Base-by-base conservation (phyloP, 2,888 invertebrate genomes). In the Drosophila parthenogenetica region DNA sequence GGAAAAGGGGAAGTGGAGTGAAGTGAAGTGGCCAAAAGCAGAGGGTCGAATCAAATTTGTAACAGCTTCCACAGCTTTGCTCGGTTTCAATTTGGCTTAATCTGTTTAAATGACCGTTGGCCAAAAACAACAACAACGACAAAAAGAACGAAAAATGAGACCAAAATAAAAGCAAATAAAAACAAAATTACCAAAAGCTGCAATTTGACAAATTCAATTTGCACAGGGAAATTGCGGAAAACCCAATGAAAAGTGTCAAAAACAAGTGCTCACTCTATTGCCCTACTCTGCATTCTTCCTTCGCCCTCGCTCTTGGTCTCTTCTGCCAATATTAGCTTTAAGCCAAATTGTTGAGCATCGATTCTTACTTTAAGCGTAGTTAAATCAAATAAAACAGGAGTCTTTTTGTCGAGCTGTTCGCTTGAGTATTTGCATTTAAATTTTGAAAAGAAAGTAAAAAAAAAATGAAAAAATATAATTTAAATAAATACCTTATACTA, bases 21-120 rank as follows among this genome's bases (percentile, higher is more conserved):
- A 19, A 17, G 14, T 37, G 59, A 25, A 37, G 16, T 53, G 66
- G 48, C 37, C 37, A 45, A 40, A 53, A 39, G 39, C 46, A 17
- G 51, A 55, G 77, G 58, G 70, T 54, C 66, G 46, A 70, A 70
- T 60, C 39, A 77, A 77, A 77, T 74, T 77, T 71, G 62, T 69
- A 65, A 64, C 78, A 68, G 78, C 65, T 78, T 78, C 61, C 61
- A 48, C 63, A 63, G 70, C 67, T 73, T 75, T 70, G 66, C 59
- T 62, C 67, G 61, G 22, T 85, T 82, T 78, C 85, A 85, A 85
- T 82, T 82, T 82, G 78, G 64, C 67, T 80, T 80, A 82, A 85
- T 82, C 82, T 82, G 72, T 80, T 79, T 70, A 85, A 81, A 85
- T 81, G 81, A 63, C 82, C 72, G 51, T 45, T 42, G 72, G 49